Conservation (phyloP, 1,140 invertebrate genomes). For the Harpegnathos saltator region DNA sequence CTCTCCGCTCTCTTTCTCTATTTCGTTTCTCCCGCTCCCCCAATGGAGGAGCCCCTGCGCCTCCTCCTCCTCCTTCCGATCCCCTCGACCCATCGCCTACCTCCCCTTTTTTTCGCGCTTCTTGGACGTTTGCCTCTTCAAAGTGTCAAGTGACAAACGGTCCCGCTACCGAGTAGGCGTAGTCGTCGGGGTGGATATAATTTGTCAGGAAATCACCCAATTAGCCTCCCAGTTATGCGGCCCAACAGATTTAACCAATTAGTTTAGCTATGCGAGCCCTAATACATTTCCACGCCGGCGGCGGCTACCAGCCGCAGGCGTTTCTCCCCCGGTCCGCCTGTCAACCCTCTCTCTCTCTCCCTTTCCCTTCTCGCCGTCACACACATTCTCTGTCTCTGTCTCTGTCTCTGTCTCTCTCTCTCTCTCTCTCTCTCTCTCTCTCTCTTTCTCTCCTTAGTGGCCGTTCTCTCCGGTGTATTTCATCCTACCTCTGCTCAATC, state of each 20-base stretch:
- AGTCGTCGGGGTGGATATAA: conserved; percentile 85
- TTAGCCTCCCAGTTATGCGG: conserved; percentile 86
- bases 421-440: conserved; percentile 11
- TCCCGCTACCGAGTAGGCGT: conserved; percentile 83
- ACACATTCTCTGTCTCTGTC: conserved; percentile 14
- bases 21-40: conserved; percentile 42
- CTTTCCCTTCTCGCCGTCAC: conserved; percentile 5
- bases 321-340: conserved; percentile 45
- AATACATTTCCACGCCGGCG: conserved; percentile 83
- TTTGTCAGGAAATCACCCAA: conserved; percentile 87
- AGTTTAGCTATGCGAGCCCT: conserved; percentile 86
- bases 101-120: conserved; percentile 56
- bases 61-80: neutral
- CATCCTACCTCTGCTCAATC: conserved; percentile 14
- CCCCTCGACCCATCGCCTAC: neutral
- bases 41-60: neutral
- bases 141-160: conserved; percentile 86
- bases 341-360: conserved; percentile 37
- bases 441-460: conserved; percentile 3
- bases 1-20: conserved; percentile 49
- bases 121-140: conserved; percentile 77
- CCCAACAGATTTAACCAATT: conserved; percentile 87
- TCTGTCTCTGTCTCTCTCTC: conserved; percentile 21
- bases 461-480: neutral
- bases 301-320: conserved; percentile 70